A percentile compares a stretch with the other conserved stretches of the same genome.
Conservation (phyloP, 2,113 vertebrate species). For the Barbus barbus region DNA sequence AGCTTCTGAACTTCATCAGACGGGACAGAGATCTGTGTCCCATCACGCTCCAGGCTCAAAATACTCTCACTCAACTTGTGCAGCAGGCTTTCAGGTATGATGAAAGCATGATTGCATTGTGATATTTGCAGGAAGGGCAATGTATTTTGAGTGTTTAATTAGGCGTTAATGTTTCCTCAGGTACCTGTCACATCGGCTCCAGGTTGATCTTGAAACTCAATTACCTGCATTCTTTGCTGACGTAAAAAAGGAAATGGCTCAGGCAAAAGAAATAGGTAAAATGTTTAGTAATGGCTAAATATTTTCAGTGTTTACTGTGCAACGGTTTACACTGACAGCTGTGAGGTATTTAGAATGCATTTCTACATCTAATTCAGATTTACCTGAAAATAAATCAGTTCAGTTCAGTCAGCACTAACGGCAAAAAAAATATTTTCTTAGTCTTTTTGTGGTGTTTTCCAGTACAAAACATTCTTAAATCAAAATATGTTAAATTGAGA, state of each 20-base stretch:
- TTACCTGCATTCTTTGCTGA: conserved; percentile 89
- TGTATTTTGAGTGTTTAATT: not conserved
- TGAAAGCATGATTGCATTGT: not conserved
- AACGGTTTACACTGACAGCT: not conserved
- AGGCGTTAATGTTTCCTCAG: conserved; percentile 62
- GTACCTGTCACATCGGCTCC: conserved; percentile 84
- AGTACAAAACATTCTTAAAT: no score
- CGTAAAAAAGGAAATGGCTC: conserved; percentile 79
- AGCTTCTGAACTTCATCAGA: conserved; percentile 91
- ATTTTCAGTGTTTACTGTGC: not conserved
- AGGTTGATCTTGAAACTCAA: conserved; percentile 85
- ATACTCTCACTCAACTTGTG: conserved; percentile 85
- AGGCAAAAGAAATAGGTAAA: conserved; percentile 85
- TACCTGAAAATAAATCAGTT: no score
- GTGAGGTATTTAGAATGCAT: not conserved
- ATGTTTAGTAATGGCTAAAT: not conserved
- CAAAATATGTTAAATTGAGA: no score
- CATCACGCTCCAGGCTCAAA: conserved; percentile 85
- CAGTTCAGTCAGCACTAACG: no score
- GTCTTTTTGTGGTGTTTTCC: no score
- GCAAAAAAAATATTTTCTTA: no score
- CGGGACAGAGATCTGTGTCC: conserved; percentile 84
- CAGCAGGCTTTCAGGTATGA: conserved; percentile 90
- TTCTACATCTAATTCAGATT: no score
- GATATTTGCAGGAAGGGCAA: not conserved